A percentile compares a stretch with the other conserved stretches of the same genome.
phyloP scores from a whole-genome alignment of 2,797 vertebrate species.

The Euphonia xanthogaster region DNA sequence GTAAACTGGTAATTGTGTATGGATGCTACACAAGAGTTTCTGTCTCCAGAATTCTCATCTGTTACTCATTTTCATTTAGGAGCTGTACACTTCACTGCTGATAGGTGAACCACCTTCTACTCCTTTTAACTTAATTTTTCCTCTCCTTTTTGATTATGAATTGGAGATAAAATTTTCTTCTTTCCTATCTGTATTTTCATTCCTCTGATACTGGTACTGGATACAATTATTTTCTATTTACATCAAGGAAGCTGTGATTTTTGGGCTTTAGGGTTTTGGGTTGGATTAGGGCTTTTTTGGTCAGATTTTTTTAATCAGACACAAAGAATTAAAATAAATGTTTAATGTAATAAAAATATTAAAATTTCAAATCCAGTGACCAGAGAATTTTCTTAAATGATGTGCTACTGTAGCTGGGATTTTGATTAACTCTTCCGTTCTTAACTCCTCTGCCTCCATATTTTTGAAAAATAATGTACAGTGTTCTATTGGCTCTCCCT shows the following conservation, averaged over 20 bases:
- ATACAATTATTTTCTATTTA: neutral
- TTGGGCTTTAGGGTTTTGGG: accelerated
- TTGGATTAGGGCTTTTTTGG: accelerated
- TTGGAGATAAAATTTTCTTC: neutral
- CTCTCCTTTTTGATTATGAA: neutral
- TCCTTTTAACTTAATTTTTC: neutral
- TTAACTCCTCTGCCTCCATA: neutral
- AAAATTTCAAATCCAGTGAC: neutral
- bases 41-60: neutral
- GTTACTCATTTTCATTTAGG: neutral
- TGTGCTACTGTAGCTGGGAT: neutral
- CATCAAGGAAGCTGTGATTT: neutral
- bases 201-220: neutral
- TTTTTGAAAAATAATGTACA: neutral
- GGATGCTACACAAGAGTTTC: neutral
- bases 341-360: neutral
- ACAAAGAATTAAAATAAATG: neutral
- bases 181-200: neutral
- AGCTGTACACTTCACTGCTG: neutral
- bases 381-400: neutral
- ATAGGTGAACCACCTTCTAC: neutral
- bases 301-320: neutral
- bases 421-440: neutral
- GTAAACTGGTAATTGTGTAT: neutral
- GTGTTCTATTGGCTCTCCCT: neutral